Percentiles rank a stretch among this genome's conserved stretches.
Conservation (phyloP, 2,888 invertebrate genomes). For the Himalopsyche japonica region DNA sequence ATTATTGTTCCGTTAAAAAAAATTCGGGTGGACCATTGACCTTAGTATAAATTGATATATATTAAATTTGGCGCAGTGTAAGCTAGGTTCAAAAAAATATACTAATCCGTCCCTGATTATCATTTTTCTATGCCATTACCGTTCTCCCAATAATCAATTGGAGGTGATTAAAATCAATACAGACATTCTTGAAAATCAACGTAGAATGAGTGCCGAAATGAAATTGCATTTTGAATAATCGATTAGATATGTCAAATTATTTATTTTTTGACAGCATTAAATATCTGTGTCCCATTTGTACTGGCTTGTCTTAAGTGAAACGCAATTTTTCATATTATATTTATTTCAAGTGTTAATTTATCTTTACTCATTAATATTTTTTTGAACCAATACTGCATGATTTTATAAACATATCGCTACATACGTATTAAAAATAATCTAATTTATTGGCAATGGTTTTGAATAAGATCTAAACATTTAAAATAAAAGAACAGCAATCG, state of each 20-base stretch:
- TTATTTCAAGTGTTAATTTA: neutral
- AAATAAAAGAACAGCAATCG: too few species aligned
- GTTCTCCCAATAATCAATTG: neutral
- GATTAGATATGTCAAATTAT: neutral
- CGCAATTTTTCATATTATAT: neutral
- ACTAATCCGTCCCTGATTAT: too few species aligned
- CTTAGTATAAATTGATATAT: too few species aligned
- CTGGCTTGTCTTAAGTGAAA: neutral
- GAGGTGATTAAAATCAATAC: neutral
- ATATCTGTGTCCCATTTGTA: neutral
- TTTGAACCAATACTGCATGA: neutral
- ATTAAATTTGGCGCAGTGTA: too few species aligned
- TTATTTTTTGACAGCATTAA: neutral
- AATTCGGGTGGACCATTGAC: too few species aligned
- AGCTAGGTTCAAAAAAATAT: too few species aligned
- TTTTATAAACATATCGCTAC: neutral
- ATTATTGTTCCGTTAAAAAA: too few species aligned
- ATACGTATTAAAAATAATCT: too few species aligned
- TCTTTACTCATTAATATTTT: neutral
- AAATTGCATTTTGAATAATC: neutral
- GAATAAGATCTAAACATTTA: too few species aligned
- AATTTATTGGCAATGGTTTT: too few species aligned
- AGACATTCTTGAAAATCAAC: neutral
- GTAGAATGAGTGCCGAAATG: neutral
- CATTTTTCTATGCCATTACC: neutral